Conservation (phyloP, 2,113 vertebrate genomes). For the Bos indicus region DNA sequence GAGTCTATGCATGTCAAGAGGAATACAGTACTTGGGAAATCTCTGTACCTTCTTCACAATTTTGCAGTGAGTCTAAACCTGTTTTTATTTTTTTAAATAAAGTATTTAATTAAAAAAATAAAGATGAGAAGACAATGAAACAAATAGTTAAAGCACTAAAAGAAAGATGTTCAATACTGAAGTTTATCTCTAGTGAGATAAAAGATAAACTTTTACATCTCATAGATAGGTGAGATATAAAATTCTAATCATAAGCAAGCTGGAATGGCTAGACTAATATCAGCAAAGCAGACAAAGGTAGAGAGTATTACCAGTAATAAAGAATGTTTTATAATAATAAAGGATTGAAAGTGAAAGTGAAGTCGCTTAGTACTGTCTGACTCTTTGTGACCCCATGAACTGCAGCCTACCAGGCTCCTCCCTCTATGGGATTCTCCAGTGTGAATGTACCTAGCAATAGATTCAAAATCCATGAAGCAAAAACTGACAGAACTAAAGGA, state of each 20-base stretch:
- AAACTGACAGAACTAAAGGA: conserved; percentile 11
- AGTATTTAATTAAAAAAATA: not conserved
- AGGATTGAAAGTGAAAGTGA: not conserved
- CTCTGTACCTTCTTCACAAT: not conserved
- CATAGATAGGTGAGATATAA: not conserved
- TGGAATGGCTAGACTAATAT: not conserved
- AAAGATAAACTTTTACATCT: not conserved
- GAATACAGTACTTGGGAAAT: not conserved
- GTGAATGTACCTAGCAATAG: not conserved
- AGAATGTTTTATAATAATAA: not conserved
- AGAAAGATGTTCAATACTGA: not conserved
- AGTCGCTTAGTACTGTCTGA: too few species aligned
- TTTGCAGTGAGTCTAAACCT: not conserved
- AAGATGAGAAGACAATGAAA: not conserved
- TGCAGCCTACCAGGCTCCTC: too few species aligned
- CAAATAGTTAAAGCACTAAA: not conserved
- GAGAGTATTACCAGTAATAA: not conserved
- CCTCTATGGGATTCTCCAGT: not conserved
- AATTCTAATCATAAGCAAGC: not conserved
- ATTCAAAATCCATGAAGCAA: not conserved
- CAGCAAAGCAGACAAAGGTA: not conserved
- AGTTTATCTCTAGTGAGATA: not conserved
- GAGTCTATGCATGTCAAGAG: not conserved
- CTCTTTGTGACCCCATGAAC: too few species aligned
- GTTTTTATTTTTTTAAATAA: not conserved